Conservation (phyloP, 2,888 invertebrate genomes). For the Habroteleia sp. region DNA sequence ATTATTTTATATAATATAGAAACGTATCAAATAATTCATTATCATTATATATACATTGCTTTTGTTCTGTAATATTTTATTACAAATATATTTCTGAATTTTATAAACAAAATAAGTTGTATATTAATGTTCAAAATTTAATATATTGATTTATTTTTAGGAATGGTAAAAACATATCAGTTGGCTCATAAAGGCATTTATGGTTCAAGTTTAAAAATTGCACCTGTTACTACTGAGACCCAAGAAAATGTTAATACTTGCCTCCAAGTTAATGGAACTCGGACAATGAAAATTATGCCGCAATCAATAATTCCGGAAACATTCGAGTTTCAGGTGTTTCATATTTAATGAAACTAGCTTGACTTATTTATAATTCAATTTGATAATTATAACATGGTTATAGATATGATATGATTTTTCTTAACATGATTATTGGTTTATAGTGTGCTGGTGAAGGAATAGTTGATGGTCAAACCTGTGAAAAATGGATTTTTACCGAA, state of each 20-base stretch:
- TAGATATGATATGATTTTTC: too few species aligned
- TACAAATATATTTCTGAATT: too few species aligned
- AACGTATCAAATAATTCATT: too few species aligned
- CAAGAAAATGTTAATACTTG: constrained; percentile 88
- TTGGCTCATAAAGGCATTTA: constrained; percentile 84
- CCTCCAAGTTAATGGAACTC: constrained; percentile 90
- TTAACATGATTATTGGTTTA: not conserved
- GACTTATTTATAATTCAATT: too few species aligned
- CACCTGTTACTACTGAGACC: constrained; percentile 91
- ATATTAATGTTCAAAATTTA: too few species aligned
- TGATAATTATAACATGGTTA: too few species aligned
- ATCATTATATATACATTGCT: too few species aligned
- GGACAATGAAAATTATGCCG: constrained; percentile 83
- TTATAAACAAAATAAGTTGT: too few species aligned
- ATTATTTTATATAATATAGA: too few species aligned
- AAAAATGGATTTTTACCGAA: constrained; percentile 89
- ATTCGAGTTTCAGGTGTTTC: constrained; percentile 85
- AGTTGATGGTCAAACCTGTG: constrained; percentile 86
- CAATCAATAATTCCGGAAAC: constrained; percentile 93
- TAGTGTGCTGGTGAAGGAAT: constrained; percentile 85
- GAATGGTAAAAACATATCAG: constrained; percentile 96
- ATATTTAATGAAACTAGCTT: too few species aligned
- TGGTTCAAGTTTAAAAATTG: constrained; percentile 90
- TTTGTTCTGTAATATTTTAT: too few species aligned
- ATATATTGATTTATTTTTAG: too few species aligned